Evolutionary conservation across 2,113 vertebrate species (phyloP), one percentile per base, ranked within the genome.

Genomic region (Marmota flaviventris): DNA sequence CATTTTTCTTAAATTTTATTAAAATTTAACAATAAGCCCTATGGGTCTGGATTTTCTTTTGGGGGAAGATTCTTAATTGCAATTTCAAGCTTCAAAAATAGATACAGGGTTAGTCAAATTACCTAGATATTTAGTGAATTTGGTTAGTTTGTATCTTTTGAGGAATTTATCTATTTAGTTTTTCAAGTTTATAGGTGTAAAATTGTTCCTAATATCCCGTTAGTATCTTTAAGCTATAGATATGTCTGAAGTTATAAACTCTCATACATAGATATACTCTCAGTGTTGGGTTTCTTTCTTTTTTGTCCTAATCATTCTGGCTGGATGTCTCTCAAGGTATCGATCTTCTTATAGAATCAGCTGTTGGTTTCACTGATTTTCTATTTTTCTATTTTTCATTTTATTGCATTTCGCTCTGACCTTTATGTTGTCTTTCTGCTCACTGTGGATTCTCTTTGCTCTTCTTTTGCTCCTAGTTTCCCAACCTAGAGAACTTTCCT

Each of bases 81-180:
- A 69, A 81, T 61, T 93, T 92, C 65, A 81, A 85, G 37, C 76
- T 79, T 86, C 37, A 77, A 85, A 93, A 92, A 63, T 65, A 72
- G 29, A 45, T 18, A 34, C 7, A 76, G 25, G 16, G 7, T 34
- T 78, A 42, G 51, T 73, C 14, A 27, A 13, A 16, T 58, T 75
- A 73, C 25, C 39, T 51, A 37, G 12, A 69, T 61, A 72, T 8
- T 77, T 16, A 65, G 7, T 65, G 61, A 88, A 16, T 56, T 81
- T 85, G 56, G 25, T 27, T 22, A 79, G 25, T 37, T 53, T 5
- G 72, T 4, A 22, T 81, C 56, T 29, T 85, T 48, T 20, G 89
- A 85, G 48, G 8, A 73, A 61, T 58, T 14, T 85, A 17, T 65
- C 63, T 25, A 61, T 90, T 27, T 82, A 20, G 27, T 56, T 63